A percentile compares a stretch with the other conserved stretches of the same genome.
phyloP scores from a whole-genome alignment of 2,888 invertebrate genomes.

The Plemyria rubiginata region DNA sequence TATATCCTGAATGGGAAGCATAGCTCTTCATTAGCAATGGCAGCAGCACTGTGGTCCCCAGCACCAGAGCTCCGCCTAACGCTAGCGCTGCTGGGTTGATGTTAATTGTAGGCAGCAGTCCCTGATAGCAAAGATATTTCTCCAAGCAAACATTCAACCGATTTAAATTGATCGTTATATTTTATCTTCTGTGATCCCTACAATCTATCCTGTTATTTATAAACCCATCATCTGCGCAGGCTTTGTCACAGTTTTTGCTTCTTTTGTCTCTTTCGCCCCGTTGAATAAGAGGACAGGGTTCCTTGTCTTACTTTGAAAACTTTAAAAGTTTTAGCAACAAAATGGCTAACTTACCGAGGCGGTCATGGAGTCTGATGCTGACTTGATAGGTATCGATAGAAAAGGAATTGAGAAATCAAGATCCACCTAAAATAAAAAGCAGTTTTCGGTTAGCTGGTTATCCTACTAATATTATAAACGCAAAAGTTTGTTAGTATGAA shows the following conservation, averaged over 20 bases:
- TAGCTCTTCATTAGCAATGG: constrained; percentile 75
- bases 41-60: constrained; percentile 82
- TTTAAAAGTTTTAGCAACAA: too few species aligned
- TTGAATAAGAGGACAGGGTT: too few species aligned
- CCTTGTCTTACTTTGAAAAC: too few species aligned
- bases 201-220: too few species aligned
- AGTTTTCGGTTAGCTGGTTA: not conserved
- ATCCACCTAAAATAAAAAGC: constrained; percentile 79
- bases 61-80: constrained; percentile 83
- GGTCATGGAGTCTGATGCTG: constrained; percentile 68
- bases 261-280: too few species aligned
- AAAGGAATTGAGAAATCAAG: constrained; percentile 88
- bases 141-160: not conserved
- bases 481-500: too few species aligned
- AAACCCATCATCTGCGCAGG: too few species aligned
- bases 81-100: constrained; percentile 86
- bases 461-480: too few species aligned
- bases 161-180: too few species aligned
- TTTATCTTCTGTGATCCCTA: too few species aligned
- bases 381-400: constrained; percentile 86
- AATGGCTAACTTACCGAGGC: constrained; percentile 46
- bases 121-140: constrained; percentile 47
- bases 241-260: too few species aligned
- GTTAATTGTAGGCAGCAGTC: constrained; percentile 82
- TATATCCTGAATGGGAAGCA: constrained; percentile 43